Base-by-base conservation (phyloP, 92 coral and sea anemone genomes). In the Palythoa grandiflora region DNA sequence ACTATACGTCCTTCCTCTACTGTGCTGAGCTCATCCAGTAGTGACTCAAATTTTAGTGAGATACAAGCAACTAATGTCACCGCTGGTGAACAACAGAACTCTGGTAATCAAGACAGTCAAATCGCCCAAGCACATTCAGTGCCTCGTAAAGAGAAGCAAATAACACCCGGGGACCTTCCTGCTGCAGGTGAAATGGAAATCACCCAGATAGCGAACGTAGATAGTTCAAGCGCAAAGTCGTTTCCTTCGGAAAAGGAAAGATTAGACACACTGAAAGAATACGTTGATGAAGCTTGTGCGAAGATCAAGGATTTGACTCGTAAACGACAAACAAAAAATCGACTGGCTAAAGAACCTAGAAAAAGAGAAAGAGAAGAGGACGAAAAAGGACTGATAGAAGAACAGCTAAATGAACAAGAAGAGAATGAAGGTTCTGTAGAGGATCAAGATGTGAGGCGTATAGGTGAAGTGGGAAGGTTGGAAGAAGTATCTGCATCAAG, bases 271-370 rank as follows among this genome's bases (percentile, higher is more conserved):
- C 38, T 83, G 28, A 77, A 83, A 74, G 68, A 52, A 3, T 84
- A 87, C 19, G 90, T 90, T 74, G 92, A 87, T 5, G 84, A 90
- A 70, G 92, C 92, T 12, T 89, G 92, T 83, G 86, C 92, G 3
- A 71, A 84, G 14, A 83, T 90, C 38, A 89, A 90, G 38, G 75
- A 84, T 51, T 70, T 90, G n/a, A 48, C 51, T 60, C 85, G 89
- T 10, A 80, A 84, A 77, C 77, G 89, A 1, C 68, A 61, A 19
- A 39, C 39, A 52, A 77, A 39, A 53, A 57, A 13, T 48, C 65
- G 35, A 68, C 88, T 50, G 28, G 47, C 65, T 5, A 21, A 59
- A 50, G 91, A 75, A 20, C 63, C 44, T 8, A 38, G 14, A 9
- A 37, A 12, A 39, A 51, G 28, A 11, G 47, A n/a, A n/a, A n/a